Percentiles rank a stretch among this genome's conserved stretches.
phyloP scores from a whole-genome alignment of 2,888 invertebrate genomes.

The Epicampocera succincta region DNA sequence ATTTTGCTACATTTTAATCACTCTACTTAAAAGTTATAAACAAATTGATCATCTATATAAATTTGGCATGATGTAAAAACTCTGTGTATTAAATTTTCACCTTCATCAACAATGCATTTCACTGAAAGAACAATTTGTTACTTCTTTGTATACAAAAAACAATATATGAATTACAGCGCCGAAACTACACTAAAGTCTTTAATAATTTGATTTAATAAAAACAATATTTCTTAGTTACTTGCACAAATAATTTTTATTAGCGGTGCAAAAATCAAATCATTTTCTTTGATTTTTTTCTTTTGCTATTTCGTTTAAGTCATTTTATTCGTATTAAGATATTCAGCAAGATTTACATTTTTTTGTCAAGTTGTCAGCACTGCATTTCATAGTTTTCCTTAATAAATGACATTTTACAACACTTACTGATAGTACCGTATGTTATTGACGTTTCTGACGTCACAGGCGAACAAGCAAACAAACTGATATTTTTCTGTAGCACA shows the following conservation, averaged over 20 bases:
- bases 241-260: constrained; percentile 33
- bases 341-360: constrained; percentile 4
- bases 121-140: too few species aligned
- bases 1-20: background rate
- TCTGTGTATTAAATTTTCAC: constrained; percentile 29
- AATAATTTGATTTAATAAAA: too few species aligned
- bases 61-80: too few species aligned
- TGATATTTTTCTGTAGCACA: background rate
- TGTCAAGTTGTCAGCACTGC: constrained; percentile 25
- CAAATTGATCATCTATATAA: too few species aligned
- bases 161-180: too few species aligned
- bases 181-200: too few species aligned
- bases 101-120: constrained; percentile 7
- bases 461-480: background rate
- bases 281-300: constrained; percentile 37
- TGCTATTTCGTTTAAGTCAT: constrained; percentile 14
- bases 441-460: constrained; percentile 52
- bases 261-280: constrained; percentile 40
- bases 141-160: too few species aligned
- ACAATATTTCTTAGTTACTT: too few species aligned
- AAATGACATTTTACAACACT: constrained; percentile 26
- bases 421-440: constrained; percentile 33
- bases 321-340: constrained; percentile 46
- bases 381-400: background rate
- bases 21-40: too few species aligned